Evolutionary conservation across 2,888 invertebrate species (phyloP).

Genomic region (Oxytorus armatus): DNA sequence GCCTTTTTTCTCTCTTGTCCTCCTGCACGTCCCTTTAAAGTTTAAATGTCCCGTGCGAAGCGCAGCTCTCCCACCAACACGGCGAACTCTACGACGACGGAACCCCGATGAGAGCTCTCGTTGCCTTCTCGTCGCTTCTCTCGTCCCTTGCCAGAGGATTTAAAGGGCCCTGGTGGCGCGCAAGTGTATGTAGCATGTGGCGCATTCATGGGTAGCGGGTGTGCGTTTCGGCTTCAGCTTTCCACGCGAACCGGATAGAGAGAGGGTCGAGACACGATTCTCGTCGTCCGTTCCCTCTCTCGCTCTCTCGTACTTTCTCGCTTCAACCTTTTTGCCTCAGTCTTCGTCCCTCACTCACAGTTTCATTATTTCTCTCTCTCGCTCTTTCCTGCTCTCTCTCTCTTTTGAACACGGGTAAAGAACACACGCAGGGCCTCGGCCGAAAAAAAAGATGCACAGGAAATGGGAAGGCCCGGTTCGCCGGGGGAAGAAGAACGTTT

Average conservation of each 20-base stretch:
- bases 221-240: constrained; percentile 57
- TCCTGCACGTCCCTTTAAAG: constrained; percentile 73
- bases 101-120: constrained; percentile 15
- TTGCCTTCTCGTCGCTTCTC: neutral
- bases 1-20: constrained; percentile 38
- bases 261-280: constrained; percentile 64
- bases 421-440: constrained; percentile 19
- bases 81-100: constrained; percentile 22
- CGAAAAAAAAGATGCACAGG: constrained; percentile 66
- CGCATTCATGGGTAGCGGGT: constrained; percentile 32
- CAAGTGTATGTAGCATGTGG: constrained; percentile 13
- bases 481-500: constrained; percentile 49
- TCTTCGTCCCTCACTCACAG: neutral
- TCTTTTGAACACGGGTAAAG: neutral
- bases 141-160: constrained; percentile 20
- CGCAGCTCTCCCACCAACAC: too few species aligned
- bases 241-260: constrained; percentile 69
- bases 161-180: constrained; percentile 48
- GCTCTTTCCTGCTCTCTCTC: constrained; percentile 4
- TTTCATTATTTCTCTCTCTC: constrained; percentile 27
- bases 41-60: constrained; percentile 73
- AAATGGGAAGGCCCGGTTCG: constrained; percentile 72
- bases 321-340: neutral
- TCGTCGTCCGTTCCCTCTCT: constrained; percentile 22
- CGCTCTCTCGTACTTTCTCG: constrained; percentile 1